These are phyloP conservation scores for Drusus annulatus DNA, from an alignment of 1,140 invertebrate genomes.

Conservation along the genomic window DNA sequence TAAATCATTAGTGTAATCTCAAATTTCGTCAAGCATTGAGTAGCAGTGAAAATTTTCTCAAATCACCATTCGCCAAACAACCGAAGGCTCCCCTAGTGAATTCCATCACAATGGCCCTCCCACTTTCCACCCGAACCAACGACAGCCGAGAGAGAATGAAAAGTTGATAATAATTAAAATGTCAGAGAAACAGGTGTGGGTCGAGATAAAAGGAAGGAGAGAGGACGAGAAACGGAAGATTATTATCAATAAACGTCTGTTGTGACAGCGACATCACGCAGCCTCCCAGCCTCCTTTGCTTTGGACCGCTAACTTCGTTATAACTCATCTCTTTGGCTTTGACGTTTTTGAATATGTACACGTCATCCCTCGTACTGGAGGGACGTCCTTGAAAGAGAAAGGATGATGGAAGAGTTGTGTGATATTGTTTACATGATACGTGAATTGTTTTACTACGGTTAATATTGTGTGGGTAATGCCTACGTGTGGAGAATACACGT, in stretches of 20 bases:
- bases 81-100: no score
- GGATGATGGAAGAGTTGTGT: not conserved
- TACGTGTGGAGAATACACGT: no score
- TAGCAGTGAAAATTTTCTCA: no score
- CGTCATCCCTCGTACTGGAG: not conserved
- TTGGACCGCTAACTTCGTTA: constrained; percentile 26
- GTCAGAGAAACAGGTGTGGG: constrained; percentile 47
- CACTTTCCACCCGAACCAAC: no score
- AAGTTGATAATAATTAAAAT: constrained; percentile 55
- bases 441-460: not conserved
- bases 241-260: constrained; percentile 37
- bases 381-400: not conserved
- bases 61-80: no score
- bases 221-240: constrained; percentile 24
- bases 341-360: constrained; percentile 37
- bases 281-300: not conserved
- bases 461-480: no score
- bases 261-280: constrained; percentile 28
- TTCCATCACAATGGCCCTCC: no score
- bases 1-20: no score
- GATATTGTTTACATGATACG: not conserved
- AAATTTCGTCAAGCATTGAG: no score
- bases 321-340: constrained; percentile 37
- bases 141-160: constrained; percentile 43
- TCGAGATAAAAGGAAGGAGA: constrained; percentile 47